phyloP scores from a whole-genome alignment of 2,888 invertebrate genomes.

The Acanthosepion pharaonis region DNA sequence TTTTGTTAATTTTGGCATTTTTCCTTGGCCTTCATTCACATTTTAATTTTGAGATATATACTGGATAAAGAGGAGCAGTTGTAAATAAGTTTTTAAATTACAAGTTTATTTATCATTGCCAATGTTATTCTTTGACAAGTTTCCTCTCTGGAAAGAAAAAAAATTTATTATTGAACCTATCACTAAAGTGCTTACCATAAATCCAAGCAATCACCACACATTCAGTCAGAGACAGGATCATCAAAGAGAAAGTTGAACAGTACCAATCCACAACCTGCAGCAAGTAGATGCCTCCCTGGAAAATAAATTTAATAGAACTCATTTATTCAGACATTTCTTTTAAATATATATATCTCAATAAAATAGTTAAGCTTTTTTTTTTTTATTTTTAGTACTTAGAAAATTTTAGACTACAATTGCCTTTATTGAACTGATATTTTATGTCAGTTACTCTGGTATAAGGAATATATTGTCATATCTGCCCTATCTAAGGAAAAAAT shows the following conservation, averaged over 20 bases:
- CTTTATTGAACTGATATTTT: no score
- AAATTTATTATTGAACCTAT: background rate
- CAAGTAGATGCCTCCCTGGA: conserved; percentile 70
- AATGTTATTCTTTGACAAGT: no score
- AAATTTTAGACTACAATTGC: background rate
- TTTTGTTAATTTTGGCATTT: no score
- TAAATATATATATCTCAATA: background rate
- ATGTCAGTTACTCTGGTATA: no score
- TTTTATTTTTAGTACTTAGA: background rate
- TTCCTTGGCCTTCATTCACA: no score
- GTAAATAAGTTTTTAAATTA: no score
- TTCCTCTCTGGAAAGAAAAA: no score
- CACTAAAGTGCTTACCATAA: conserved; percentile 69
- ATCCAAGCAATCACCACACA: conserved; percentile 70
- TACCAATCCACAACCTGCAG: conserved; percentile 75
- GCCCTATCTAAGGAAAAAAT: no score
- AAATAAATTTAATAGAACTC: background rate
- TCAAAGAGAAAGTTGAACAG: conserved; percentile 74
- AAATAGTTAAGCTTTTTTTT: background rate
- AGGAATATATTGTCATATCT: no score
- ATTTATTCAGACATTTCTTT: background rate
- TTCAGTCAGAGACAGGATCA: conserved; percentile 74
- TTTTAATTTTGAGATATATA: no score
- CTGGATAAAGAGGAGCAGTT: no score
- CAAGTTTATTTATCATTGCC: no score